These are phyloP conservation scores for Nasonia longicornis DNA, from an alignment of 1,140 invertebrate genomes.

Conservation along the genomic window DNA sequence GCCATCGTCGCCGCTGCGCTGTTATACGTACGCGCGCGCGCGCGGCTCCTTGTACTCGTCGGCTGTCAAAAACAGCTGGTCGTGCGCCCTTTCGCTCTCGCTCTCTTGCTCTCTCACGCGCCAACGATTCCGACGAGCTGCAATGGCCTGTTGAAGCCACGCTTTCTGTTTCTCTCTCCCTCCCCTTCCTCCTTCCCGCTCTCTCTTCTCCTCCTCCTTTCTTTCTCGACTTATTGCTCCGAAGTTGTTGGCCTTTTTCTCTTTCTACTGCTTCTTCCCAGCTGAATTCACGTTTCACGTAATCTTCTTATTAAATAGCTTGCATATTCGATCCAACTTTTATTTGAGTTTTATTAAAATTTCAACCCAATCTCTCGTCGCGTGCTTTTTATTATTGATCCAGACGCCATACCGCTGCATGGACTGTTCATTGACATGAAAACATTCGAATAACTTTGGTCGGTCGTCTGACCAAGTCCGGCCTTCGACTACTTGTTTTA, in stretches of 20 bases:
- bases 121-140: neutral
- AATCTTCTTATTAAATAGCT: conserved; percentile 4
- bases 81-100: too few species aligned
- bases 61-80: neutral
- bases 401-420: neutral
- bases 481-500: too few species aligned
- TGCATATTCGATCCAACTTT: conserved; percentile 1
- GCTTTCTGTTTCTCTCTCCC: too few species aligned
- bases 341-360: conserved; percentile 2
- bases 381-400: neutral
- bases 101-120: neutral
- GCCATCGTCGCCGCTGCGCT: too few species aligned
- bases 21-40: too few species aligned
- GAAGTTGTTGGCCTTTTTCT: neutral
- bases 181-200: neutral
- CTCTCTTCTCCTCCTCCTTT: neutral
- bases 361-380: neutral
- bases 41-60: neutral
- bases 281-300: neutral
- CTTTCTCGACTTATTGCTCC: neutral
- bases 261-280: neutral
- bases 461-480: too few species aligned
- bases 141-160: neutral
- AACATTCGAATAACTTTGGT: too few species aligned
- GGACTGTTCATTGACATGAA: neutral